phyloP scores from a whole-genome alignment of 2,113 vertebrate species.

The Fukomys damarensis region DNA sequence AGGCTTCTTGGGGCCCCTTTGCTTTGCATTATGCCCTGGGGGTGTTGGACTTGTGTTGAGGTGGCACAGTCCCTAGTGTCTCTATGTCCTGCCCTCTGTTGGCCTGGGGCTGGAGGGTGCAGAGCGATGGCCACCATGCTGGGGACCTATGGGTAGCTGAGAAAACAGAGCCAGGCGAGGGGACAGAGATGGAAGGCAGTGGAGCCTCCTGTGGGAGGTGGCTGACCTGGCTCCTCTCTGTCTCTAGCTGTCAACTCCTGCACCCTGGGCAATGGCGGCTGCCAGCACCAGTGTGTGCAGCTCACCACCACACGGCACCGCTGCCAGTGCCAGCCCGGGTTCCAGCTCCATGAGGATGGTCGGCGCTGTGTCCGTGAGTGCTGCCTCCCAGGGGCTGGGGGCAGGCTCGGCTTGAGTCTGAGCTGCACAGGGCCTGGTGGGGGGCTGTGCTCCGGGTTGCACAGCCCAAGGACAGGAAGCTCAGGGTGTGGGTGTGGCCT shows the following conservation, averaged over 20 bases:
- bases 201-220: not conserved
- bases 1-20: not conserved
- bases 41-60: fast-evolving
- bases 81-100: not conserved
- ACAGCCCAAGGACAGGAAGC: not conserved
- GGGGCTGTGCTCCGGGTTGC: fast-evolving
- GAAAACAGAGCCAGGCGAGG: not conserved
- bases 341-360: constrained; percentile 90
- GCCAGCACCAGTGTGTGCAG: constrained; percentile 94
- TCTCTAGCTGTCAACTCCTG: constrained; percentile 90
- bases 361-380: constrained; percentile 89
- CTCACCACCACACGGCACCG: constrained; percentile 88
- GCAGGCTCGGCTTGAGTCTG: fast-evolving
- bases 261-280: constrained; percentile 92
- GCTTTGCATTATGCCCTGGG: too few relatives aligned
- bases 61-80: fast-evolving
- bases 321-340: constrained; percentile 91
- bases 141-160: fast-evolving
- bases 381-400: fast-evolving
- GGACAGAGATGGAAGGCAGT: not conserved
- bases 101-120: not conserved
- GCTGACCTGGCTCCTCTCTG: not conserved
- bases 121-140: fast-evolving
- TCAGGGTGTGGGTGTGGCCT: not conserved
- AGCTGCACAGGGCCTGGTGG: not conserved